Percentiles rank a stretch among this genome's conserved stretches.
These are phyloP conservation scores for Dastarcus helophoroides DNA, from an alignment of 2,888 invertebrate genomes.

Conservation along the genomic window DNA sequence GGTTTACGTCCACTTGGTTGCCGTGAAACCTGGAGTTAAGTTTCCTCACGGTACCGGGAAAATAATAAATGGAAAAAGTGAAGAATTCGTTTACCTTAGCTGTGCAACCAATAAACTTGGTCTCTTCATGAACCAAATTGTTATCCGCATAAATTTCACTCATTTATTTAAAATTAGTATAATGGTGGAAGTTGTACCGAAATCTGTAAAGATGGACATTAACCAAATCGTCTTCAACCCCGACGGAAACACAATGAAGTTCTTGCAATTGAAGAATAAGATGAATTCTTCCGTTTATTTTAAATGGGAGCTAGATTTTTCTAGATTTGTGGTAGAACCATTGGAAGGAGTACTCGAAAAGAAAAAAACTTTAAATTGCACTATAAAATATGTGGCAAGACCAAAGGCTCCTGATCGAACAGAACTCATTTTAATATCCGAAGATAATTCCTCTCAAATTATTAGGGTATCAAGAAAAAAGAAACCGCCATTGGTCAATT, in stretches of 20 bases:
- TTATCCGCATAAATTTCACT: conserved; percentile 35
- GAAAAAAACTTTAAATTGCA: conserved; percentile 39
- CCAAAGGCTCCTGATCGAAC: conserved; percentile 17
- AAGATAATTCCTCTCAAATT: conserved; percentile 26
- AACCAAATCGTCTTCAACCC: conserved; percentile 27
- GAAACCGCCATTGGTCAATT: conserved; percentile 7
- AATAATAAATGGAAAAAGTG: conserved; percentile 16
- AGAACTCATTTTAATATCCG: conserved; percentile 29
- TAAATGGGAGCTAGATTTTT: conserved; percentile 40
- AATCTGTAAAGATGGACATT: conserved; percentile 25
- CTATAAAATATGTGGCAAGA: conserved; percentile 30
- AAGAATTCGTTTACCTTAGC: conserved; percentile 18
- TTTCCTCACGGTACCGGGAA: conserved; percentile 18
- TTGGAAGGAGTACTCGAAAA: conserved; percentile 41
- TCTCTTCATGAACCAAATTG: conserved; percentile 30
- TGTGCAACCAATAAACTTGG: conserved; percentile 24
- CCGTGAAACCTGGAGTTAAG: conserved; percentile 18
- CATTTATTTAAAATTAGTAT: conserved; percentile 35
- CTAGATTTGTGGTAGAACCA: conserved; percentile 42
- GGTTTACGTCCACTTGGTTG: conserved; percentile 20
- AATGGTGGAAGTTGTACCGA: conserved; percentile 33
- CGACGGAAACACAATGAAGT: conserved; percentile 34
- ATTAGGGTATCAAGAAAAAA: conserved; percentile 9
- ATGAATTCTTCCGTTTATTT: conserved; percentile 43
- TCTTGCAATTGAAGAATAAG: conserved; percentile 42